Percentiles rank a stretch among this genome's conserved stretches.
Evolutionary conservation across 2,113 vertebrate species (phyloP).

Genomic region (Psittacus erithacus): DNA sequence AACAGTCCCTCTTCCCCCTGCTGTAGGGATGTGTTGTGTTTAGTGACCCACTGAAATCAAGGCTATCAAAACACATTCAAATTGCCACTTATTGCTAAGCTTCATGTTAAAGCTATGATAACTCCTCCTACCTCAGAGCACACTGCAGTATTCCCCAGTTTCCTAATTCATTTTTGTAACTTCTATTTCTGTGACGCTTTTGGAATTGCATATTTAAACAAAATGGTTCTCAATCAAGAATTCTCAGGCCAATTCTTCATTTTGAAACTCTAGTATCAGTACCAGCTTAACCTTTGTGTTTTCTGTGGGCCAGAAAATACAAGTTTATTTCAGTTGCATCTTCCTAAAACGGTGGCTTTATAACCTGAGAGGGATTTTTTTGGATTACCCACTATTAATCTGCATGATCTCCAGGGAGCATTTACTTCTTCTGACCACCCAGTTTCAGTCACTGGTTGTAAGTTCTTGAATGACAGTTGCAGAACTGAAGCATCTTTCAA

Average conservation of each 20-base stretch:
- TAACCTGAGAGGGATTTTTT: background rate
- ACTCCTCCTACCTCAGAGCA: background rate
- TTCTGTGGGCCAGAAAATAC: background rate
- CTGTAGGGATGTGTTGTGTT: background rate
- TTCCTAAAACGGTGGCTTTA: background rate
- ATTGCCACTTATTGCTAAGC: background rate
- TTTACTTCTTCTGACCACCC: background rate
- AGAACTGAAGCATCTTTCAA: background rate
- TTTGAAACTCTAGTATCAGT: background rate
- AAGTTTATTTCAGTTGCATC: background rate
- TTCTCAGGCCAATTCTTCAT: background rate
- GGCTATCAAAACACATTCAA: background rate
- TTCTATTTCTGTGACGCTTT: background rate
- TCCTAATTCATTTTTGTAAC: background rate
- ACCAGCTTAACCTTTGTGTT: background rate
- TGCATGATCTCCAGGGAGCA: background rate
- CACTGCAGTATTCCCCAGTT: background rate
- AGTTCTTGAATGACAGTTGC: background rate
- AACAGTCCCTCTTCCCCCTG: background rate
- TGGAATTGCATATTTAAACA: background rate
- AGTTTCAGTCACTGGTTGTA: background rate
- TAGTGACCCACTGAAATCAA: background rate
- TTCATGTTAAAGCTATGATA: background rate
- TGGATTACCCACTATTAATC: background rate
- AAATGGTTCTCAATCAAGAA: background rate